Percentiles rank a stretch among this genome's conserved stretches.
These are phyloP conservation scores for Caracal caracal DNA, from an alignment of 2,113 vertebrate genomes.

Conservation along the genomic window DNA sequence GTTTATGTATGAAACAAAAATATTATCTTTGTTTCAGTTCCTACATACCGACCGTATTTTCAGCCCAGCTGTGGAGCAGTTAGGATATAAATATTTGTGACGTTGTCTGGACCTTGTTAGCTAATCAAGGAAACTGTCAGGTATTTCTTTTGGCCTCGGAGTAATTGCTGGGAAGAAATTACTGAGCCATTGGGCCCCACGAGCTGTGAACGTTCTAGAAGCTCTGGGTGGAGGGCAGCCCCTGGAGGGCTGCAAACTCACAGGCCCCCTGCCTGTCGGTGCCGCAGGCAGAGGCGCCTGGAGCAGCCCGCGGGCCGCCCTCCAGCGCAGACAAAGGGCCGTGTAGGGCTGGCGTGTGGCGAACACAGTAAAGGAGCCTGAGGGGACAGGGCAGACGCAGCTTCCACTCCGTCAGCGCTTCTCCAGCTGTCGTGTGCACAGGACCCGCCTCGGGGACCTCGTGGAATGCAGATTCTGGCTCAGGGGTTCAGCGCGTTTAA, in stretches of 20 bases:
- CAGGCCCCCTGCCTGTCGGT: not conserved
- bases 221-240: not conserved
- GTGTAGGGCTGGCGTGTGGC: too few relatives aligned
- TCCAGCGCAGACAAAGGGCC: not conserved
- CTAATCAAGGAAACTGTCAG: not conserved
- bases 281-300: not conserved
- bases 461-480: not conserved
- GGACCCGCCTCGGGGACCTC: not conserved
- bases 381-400: accelerated
- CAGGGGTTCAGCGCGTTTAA: not conserved
- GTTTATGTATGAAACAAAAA: not conserved
- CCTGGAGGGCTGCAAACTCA: not conserved
- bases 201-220: not conserved
- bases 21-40: not conserved
- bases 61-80: not conserved
- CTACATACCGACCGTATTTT: not conserved
- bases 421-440: not conserved
- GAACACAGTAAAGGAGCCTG: accelerated
- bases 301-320: not conserved
- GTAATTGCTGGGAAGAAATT: not conserved
- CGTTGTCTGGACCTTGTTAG: not conserved
- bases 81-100: not conserved
- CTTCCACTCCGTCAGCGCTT: not conserved
- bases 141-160: not conserved
- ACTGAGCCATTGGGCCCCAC: not conserved